Conservation (phyloP, 2,888 invertebrate species). For the Lepidochitona cinerea region DNA sequence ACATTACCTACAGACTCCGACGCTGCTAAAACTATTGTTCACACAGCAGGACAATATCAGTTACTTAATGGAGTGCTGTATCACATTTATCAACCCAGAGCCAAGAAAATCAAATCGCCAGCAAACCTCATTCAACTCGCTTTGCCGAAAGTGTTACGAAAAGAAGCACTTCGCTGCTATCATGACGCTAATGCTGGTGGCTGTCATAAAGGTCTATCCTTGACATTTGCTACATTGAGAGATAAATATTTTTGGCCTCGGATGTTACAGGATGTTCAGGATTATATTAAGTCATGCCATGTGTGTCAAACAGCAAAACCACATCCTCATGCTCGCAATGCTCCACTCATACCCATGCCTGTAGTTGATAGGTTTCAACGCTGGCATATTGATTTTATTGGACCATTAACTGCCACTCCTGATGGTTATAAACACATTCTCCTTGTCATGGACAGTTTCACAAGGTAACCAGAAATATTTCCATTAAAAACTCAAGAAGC, state of each 20-base stretch:
- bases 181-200: constrained; percentile 22
- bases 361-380: constrained; percentile 18
- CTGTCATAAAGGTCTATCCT: constrained; percentile 8
- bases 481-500: constrained; percentile 18
- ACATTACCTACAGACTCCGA: constrained; percentile 6
- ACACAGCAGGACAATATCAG: constrained; percentile 10
- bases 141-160: constrained; percentile 10
- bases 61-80: constrained; percentile 16
- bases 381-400: constrained; percentile 33
- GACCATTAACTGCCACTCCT: constrained; percentile 22
- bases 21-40: not conserved
- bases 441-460: no score
- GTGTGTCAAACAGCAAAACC: constrained; percentile 15
- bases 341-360: constrained; percentile 23
- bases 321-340: not conserved
- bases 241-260: constrained; percentile 22
- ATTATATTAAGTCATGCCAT: constrained; percentile 20
- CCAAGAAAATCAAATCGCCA: not conserved
- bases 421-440: constrained; percentile 79
- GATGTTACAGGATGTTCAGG: constrained; percentile 15
- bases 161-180: constrained; percentile 14
- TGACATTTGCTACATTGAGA: not conserved
- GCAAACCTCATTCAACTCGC: constrained; percentile 10
- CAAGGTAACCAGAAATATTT: no score
- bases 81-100: constrained; percentile 20